Base-by-base conservation (phyloP, 2,113 vertebrate genomes). In the Trachemys scripta region DNA sequence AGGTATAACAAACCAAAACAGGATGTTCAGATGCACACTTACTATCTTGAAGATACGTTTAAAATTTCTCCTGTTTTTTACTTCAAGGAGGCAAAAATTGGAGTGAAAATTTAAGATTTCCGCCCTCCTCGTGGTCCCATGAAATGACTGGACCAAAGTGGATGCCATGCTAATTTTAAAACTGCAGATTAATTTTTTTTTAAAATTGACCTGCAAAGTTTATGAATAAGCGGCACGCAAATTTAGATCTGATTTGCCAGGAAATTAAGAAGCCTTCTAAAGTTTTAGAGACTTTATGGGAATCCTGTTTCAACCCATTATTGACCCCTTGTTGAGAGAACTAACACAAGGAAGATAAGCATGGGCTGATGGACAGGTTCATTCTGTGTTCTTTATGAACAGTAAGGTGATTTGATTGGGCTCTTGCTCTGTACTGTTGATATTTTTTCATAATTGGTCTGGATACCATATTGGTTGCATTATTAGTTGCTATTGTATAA, bases 181-280 rank as follows among this genome's bases (percentile, higher is more conserved):
- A 90, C 38, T 79, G 84, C 72, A 93, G 80, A 85, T 87, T 89
- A 85, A 85, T 97, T 97, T 97, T 72, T 65, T 17, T 79, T 96
- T 94, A 94, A 87, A 82, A 56, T 65, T n/a, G 47, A 87, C 93
- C 89, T 91, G 85, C 54, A 38, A 95, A 81, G 95, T 95, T 95
- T 96, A 91, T 51, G 49, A 93, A 45, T 95, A 86, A 87, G 57
- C 90, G 89, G 69, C 87, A 7, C 90, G 85, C 79, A 89, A 57
- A 72, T 92, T 95, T 97, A 94, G 47, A 65, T 53, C 91, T 75
- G 89, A 92, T 79, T 56, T 96, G 87, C 93, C 76, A 97, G 84
- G 85, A 96, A 88, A 75, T 91, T 93, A 85, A 96, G 84, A 89
- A 89, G 91, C 90, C 94, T 94, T 93, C 92, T 79, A 92, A 72